Base-by-base conservation (phyloP, 2,113 vertebrate species). In the Hiodon tergisus region DNA sequence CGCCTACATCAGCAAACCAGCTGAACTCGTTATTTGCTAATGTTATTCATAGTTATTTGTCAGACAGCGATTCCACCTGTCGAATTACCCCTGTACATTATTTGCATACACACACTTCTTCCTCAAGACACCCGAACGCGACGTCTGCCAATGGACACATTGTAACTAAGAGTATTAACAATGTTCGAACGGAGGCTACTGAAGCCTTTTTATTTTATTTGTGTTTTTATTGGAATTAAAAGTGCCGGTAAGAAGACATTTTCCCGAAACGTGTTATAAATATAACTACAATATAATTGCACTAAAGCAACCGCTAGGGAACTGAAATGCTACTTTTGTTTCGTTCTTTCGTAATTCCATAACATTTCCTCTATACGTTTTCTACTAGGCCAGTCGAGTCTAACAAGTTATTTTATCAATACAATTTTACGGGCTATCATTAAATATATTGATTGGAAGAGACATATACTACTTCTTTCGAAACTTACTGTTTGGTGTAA, bases 161-260 rank as follows among this genome's bases (percentile, higher is more conserved):
- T 31, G 31, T 31, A 46, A 7, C 11, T 55, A 65, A 5, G 11
- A 17, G 46, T 3, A 52, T 3, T 59, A 72, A 62, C 52, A 51
- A 66, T 68, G 73, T 55, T 4, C 9, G 53, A 13, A 47, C 57
- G 7, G 59, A 7, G 13, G 58, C 31, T 75, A 8, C 17, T 31
- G 6, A 14, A 58, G 11, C 31, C 68, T 48, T 3, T 11, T 16
- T 14, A 4, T 10, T 31, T 50, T 50, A 13, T 60, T 67, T 67
- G 8, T 59, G 50, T 59, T 68, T 50, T 75, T 51, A 67, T 5
- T 2, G 73, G 31, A 51, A 50, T 75, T 67, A 17, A 67, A 67
- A 67, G 6, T 8, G 11, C 31, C 46, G 73, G 73, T 75, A 75
- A 75, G 73, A 57, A 31, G 5, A 58, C 3, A 7, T 3, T 59